Evolutionary conservation across 2,113 vertebrate species (phyloP).

Genomic region (Aix galericulata): DNA sequence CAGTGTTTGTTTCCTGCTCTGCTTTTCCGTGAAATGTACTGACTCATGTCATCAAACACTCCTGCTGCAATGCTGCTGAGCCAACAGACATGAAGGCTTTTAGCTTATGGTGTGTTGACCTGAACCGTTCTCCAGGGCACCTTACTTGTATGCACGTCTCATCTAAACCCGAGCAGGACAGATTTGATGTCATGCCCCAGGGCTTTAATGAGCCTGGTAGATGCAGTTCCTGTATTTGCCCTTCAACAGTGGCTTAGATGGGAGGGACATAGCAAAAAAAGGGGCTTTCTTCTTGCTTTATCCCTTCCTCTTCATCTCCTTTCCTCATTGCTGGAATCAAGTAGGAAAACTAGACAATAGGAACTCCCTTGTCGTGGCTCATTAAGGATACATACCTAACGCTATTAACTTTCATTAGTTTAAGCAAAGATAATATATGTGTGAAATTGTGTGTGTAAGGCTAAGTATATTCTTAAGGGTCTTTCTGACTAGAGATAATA

Average conservation of each 20-base stretch:
- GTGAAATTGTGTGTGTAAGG: accelerated
- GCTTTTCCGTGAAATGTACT: neutral
- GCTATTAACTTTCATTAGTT: accelerated
- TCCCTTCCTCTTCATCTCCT: neutral
- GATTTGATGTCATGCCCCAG: accelerated
- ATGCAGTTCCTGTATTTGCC: accelerated
- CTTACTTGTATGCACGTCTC: neutral
- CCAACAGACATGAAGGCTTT: neutral
- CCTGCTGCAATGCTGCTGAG: neutral
- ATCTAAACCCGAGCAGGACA: accelerated
- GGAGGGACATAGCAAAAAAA: neutral
- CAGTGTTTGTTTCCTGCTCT: neutral
- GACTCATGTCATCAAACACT: neutral
- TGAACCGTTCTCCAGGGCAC: neutral
- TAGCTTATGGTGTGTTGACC: neutral
- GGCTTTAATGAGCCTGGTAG: neutral
- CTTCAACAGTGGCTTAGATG: accelerated
- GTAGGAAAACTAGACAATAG: accelerated
- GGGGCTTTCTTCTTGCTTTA: neutral
- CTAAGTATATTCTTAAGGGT: neutral
- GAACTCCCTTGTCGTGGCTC: neutral
- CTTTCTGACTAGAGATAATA: neutral
- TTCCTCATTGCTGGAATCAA: accelerated
- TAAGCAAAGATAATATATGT: neutral
- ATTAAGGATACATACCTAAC: accelerated